Evolutionary conservation across 2,113 vertebrate species (phyloP).

Genomic region (Carettochelys insculpta): DNA sequence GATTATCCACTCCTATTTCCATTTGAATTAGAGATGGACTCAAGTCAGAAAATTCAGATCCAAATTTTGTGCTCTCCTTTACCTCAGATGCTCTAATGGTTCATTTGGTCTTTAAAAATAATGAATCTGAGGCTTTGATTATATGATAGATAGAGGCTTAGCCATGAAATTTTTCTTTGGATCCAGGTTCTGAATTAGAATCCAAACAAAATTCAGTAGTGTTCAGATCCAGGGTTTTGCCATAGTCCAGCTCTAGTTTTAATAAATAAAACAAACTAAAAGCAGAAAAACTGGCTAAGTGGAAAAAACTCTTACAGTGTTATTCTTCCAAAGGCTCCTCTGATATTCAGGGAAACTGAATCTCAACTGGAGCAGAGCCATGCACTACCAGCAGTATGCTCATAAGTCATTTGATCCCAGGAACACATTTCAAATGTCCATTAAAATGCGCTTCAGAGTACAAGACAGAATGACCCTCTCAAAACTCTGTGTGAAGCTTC

Average conservation of each 20-base stretch:
- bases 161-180: background rate
- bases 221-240: background rate
- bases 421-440: background rate
- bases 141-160: background rate
- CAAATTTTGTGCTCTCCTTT: too few relatives aligned
- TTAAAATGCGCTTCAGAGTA: background rate
- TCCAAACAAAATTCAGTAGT: background rate
- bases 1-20: too few relatives aligned
- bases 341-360: background rate
- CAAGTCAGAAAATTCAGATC: too few relatives aligned
- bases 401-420: background rate
- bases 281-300: background rate
- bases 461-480: background rate
- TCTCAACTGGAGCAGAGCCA: background rate
- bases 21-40: too few relatives aligned
- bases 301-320: background rate
- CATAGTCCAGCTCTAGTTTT: conserved; percentile 20
- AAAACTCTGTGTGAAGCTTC: background rate
- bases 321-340: conserved; percentile 11
- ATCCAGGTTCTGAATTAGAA: conserved; percentile 21
- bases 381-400: background rate
- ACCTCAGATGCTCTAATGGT: too few relatives aligned
- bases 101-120: too few relatives aligned
- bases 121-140: too few relatives aligned
- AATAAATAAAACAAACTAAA: background rate